These are phyloP conservation scores for Peromyscus aztecus DNA, from an alignment of 2,797 vertebrate species.

Conservation along the genomic window DNA sequence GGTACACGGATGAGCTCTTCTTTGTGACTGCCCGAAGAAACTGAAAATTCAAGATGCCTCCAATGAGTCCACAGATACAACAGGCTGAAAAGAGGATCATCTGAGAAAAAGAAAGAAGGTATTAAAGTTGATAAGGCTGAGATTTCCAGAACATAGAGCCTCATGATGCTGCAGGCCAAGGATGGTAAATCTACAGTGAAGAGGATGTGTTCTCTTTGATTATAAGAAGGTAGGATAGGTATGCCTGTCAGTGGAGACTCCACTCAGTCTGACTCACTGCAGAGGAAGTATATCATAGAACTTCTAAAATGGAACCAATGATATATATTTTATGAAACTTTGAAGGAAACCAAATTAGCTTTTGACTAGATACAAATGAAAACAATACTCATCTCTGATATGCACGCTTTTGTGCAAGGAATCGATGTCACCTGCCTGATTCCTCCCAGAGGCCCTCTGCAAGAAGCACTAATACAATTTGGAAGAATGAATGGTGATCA, in stretches of 20 bases:
- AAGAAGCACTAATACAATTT: not conserved
- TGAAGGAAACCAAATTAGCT: not conserved
- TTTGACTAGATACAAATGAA: constrained; percentile 17
- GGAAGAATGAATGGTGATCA: not conserved
- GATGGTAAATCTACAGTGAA: not conserved
- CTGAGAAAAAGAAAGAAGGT: constrained; percentile 86
- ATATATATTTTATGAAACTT: not conserved
- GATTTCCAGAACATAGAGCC: not conserved
- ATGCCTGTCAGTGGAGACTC: not conserved
- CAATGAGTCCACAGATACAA: constrained; percentile 98
- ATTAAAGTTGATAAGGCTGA: not conserved
- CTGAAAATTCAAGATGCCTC: constrained; percentile 98
- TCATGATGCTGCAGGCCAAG: not conserved
- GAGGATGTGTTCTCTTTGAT: not conserved
- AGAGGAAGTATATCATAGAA: not conserved
- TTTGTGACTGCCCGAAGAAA: constrained; percentile 97
- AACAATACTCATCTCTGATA: not conserved
- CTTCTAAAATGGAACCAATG: not conserved
- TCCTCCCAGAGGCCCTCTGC: not conserved
- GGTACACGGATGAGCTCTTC: constrained; percentile 92
- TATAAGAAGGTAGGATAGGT: constrained; percentile 69
- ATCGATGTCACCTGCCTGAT: not conserved
- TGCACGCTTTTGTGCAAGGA: not conserved
- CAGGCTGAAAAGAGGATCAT: constrained; percentile 99
- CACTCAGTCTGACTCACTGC: not conserved